Conservation (phyloP, 2,888 invertebrate genomes). For the Drosophila ochracea region DNA sequence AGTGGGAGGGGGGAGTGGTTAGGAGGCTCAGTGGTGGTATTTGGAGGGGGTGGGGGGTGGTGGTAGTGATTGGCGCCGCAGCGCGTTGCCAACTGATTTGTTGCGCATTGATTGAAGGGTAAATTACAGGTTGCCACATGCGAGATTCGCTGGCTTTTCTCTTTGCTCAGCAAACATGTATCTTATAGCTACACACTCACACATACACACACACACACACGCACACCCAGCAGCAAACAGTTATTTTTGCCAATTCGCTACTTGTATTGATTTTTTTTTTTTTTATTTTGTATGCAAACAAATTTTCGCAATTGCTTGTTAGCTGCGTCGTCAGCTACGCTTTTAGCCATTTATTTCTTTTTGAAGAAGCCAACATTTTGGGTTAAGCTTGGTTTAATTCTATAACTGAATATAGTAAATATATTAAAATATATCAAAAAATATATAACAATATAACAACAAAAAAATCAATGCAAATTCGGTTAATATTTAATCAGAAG, state of each 20-base stretch:
- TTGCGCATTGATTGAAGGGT: conserved; percentile 81
- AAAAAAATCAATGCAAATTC: background rate
- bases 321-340: conserved; percentile 71
- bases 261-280: conserved; percentile 32
- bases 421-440: background rate
- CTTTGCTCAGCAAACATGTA: conserved; percentile 49
- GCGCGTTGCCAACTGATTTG: conserved; percentile 79
- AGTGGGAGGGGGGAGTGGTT: background rate
- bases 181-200: conserved; percentile 24
- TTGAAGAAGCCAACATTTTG: conserved; percentile 4
- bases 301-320: conserved; percentile 51
- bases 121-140: conserved; percentile 81
- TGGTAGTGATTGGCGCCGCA: conserved; percentile 58
- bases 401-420: background rate
- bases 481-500: background rate
- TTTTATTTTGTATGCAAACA: conserved; percentile 43
- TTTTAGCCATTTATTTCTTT: conserved; percentile 35
- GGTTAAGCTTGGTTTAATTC: background rate
- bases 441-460: background rate
- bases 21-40: background rate
- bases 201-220: conserved; percentile 4
- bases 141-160: conserved; percentile 60
- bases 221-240: conserved; percentile 1
- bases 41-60: background rate
- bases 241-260: conserved; percentile 26